phyloP scores from a whole-genome alignment of 2,888 invertebrate genomes.

The Heterodera filipjevi region DNA sequence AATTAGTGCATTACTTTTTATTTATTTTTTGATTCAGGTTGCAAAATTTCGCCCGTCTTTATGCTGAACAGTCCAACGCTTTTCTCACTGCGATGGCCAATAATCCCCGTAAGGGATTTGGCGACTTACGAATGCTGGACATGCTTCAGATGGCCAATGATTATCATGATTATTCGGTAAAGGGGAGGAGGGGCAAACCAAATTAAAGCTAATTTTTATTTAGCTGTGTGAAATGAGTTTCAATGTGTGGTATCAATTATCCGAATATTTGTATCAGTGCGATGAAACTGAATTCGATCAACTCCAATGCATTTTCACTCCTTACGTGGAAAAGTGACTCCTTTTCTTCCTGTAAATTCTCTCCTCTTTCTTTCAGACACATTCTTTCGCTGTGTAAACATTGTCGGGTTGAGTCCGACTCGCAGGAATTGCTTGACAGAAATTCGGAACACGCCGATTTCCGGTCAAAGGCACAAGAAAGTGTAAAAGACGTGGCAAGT shows the following conservation, averaged over 20 bases:
- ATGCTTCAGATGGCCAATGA: conserved; percentile 87
- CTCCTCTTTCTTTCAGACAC: conserved; percentile 43
- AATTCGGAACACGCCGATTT: conserved; percentile 81
- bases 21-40: conserved; percentile 70
- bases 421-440: conserved; percentile 80
- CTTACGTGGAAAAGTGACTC: conserved; percentile 79
- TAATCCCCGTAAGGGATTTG: conserved; percentile 64
- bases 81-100: conserved; percentile 81
- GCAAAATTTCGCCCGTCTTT: conserved; percentile 88
- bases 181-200: not conserved
- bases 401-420: conserved; percentile 93
- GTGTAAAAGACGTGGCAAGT: conserved; percentile 83
- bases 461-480: conserved; percentile 75
- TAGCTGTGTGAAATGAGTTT: conserved; percentile 84
- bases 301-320: conserved; percentile 75
- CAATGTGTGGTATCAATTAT: conserved; percentile 92
- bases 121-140: conserved; percentile 80
- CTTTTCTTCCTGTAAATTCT: conserved; percentile 3
- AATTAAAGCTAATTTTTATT: not conserved
- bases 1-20: not conserved
- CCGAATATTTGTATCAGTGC: conserved; percentile 88
- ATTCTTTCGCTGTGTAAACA: conserved; percentile 80
- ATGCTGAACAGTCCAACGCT: conserved; percentile 89
- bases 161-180: conserved; percentile 94
- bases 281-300: conserved; percentile 74